Evolutionary conservation across 1,140 invertebrate genomes (phyloP).

Genomic region (Scaptomyza pallida): DNA sequence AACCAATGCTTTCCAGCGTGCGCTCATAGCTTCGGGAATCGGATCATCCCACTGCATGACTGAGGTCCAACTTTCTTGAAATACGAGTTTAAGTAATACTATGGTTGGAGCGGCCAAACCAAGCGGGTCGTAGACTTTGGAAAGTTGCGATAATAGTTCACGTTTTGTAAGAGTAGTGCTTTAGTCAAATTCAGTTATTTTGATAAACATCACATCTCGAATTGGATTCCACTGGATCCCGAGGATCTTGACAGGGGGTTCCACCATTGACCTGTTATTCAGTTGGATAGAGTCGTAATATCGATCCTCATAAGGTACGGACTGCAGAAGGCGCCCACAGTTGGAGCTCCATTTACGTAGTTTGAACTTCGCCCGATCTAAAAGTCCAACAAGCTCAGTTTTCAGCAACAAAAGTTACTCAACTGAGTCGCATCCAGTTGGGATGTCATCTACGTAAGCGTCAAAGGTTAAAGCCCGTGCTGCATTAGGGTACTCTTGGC

Average conservation of each 20-base stretch:
- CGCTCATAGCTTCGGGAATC: no score
- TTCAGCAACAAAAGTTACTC: constrained; percentile 5
- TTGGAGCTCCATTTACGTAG: constrained; percentile 3
- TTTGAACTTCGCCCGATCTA: no score
- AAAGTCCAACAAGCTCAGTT: constrained; percentile 1
- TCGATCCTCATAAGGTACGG: no score
- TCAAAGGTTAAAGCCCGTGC: background rate
- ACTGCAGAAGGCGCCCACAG: background rate
- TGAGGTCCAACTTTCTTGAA: constrained; percentile 14
- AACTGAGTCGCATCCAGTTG: background rate
- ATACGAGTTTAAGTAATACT: constrained; percentile 12
- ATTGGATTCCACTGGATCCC: background rate
- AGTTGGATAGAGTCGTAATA: background rate
- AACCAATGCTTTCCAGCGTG: background rate
- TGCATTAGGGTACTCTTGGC: background rate
- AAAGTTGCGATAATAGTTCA: constrained; percentile 1
- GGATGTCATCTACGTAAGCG: background rate
- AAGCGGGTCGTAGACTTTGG: constrained; percentile 11
- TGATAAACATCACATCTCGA: constrained; percentile 1
- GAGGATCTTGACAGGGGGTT: background rate
- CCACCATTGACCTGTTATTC: background rate
- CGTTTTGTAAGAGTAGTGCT: background rate
- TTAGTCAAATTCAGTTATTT: background rate
- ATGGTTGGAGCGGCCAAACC: background rate
- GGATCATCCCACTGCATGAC: constrained; percentile 1